These are phyloP conservation scores for Drosophila formosana DNA, from an alignment of 2,888 invertebrate genomes.

Conservation along the genomic window DNA sequence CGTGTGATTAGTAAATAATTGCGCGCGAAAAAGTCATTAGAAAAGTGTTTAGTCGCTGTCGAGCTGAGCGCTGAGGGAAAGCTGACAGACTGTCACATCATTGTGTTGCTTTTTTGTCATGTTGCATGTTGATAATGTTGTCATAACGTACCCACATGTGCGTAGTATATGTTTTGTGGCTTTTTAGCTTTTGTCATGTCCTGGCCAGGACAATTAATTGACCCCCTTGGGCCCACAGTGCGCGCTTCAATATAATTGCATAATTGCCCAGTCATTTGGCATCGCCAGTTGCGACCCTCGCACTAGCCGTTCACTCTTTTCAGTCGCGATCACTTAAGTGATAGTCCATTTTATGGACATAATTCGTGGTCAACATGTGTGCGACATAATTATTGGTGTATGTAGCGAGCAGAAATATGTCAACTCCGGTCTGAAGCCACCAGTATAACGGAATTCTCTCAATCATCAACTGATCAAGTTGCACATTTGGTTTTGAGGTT, in stretches of 20 bases:
- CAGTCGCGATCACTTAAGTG: slow-evolving; percentile 69
- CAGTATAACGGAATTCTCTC: slow-evolving; percentile 71
- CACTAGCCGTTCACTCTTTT: slow-evolving; percentile 16
- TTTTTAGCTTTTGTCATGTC: slow-evolving; percentile 50
- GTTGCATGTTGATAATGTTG: slow-evolving; percentile 66
- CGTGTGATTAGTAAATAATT: slow-evolving; percentile 79
- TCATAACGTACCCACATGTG: slow-evolving; percentile 47
- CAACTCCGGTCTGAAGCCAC: neutral
- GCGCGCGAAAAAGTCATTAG: slow-evolving; percentile 72
- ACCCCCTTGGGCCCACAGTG: slow-evolving; percentile 37
- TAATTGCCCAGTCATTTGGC: slow-evolving; percentile 77
- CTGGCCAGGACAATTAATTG: slow-evolving; percentile 72
- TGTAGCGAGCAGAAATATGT: slow-evolving; percentile 59
- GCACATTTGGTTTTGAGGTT: slow-evolving; percentile 37
- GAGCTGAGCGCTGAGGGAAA: neutral
- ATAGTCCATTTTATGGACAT: slow-evolving; percentile 77
- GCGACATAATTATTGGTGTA: slow-evolving; percentile 76
- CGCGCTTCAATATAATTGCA: slow-evolving; percentile 75
- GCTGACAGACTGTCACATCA: slow-evolving; percentile 28
- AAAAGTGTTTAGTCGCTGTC: slow-evolving; percentile 63
- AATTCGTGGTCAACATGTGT: slow-evolving; percentile 70
- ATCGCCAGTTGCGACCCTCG: slow-evolving; percentile 70
- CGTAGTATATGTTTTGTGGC: slow-evolving; percentile 46
- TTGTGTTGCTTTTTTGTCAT: slow-evolving; percentile 24
- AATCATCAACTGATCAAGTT: slow-evolving; percentile 43